Base-by-base conservation (phyloP, 2,888 invertebrate species). In the Perithous albicinctus region DNA sequence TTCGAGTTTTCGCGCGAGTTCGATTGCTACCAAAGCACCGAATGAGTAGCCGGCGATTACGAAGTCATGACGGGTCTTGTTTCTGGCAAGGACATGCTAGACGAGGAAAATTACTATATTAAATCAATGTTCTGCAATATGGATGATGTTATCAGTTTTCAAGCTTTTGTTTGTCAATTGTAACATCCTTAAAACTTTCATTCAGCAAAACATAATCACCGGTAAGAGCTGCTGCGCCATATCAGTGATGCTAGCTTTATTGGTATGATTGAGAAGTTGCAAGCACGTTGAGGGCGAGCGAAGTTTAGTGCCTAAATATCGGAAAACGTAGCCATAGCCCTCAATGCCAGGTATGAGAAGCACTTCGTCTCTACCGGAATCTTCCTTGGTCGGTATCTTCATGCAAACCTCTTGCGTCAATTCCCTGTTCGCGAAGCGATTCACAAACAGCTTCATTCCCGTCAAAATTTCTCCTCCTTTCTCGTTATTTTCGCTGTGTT, bases 41-140 rank as follows among this genome's bases (percentile, higher is more conserved):
- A 96, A 98, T 12, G 99, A 99, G 93, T 99, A 98, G 1, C 97
- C 99, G 12, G 97, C 95, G 0, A 99, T 90, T 78, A 95, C 95
- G 93, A 96, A 98, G 0, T 88, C 84, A 59, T 86, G 83, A 7
- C 88, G 87, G 38, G 59, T 78, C 69, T 90, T 86, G 20, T 73
- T 90, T 10, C 94, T 93, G 46, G 94, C 92, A 73, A 94, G 93
- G 8, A 96, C 94, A 86, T 95, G 93, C 96, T 96, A 88, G 7
- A 82, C 72, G 43, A 38, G 59, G 48, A 41, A 56, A n/a, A 15
- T n/a, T n/a, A n/a, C n/a, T n/a, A n/a, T n/a, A n/a, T n/a, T n/a
- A n/a, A n/a, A n/a, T n/a, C n/a, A n/a, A n/a, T n/a, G n/a, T n/a
- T n/a, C n/a, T n/a, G n/a, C n/a, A n/a, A n/a, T n/a, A n/a, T n/a